phyloP scores from a whole-genome alignment of 1,140 invertebrate species.

The Heliothis subflexa region DNA sequence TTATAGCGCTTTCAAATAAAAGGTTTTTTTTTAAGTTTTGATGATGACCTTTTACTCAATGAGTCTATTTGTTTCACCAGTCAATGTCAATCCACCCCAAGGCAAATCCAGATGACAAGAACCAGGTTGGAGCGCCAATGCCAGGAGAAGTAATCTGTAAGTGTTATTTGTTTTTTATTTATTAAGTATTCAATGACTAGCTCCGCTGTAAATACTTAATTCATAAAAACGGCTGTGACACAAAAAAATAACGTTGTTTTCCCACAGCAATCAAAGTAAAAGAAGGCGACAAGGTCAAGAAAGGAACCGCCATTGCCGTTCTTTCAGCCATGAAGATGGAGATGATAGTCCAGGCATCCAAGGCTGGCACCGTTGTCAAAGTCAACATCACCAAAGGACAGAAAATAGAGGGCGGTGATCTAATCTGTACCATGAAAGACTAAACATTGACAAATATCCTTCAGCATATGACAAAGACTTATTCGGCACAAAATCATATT shows the following conservation, averaged over 20 bases:
- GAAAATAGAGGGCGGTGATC: constrained; percentile 98
- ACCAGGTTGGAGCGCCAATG: constrained; percentile 99
- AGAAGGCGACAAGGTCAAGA: constrained; percentile 95
- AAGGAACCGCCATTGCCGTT: constrained; percentile 96
- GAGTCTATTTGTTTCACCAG: constrained; percentile 79
- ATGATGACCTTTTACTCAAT: background rate
- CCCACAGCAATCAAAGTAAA: constrained; percentile 92
- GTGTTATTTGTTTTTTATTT: constrained; percentile 43
- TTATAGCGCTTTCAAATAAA: too few species aligned
- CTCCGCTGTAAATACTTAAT: too few species aligned
- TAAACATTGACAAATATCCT: constrained; percentile 10
- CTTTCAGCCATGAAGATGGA: constrained; percentile 99
- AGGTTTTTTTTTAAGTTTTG: too few species aligned
- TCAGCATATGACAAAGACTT: constrained; percentile 25
- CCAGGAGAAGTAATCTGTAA: constrained; percentile 96
- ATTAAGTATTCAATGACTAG: too few species aligned
- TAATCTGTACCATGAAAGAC: constrained; percentile 95
- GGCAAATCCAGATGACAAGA: constrained; percentile 94
- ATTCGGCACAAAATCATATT: constrained; percentile 28
- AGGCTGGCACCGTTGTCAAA: constrained; percentile 93
- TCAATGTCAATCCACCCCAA: constrained; percentile 98
- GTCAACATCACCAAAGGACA: constrained; percentile 93
- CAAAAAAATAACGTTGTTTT: background rate
- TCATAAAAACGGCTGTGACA: too few species aligned
- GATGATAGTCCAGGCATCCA: constrained; percentile 98